Base-by-base conservation (phyloP, 2,888 invertebrate species). In the Aplocera efformata region DNA sequence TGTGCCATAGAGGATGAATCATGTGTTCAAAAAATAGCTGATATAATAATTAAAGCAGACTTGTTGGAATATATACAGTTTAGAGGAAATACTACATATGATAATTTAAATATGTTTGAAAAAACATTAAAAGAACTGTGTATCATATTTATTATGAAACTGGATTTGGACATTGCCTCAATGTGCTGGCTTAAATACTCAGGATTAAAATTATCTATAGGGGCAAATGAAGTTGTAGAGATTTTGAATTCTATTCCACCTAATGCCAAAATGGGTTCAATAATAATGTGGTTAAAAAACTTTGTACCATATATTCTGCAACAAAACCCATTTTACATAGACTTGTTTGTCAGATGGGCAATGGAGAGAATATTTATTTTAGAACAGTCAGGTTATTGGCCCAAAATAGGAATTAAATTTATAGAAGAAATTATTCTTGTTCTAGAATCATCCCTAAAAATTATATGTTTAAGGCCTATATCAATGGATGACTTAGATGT, bases 331-430 rank as follows among this genome's bases (percentile, higher is more conserved):
- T 88, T 79, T 63, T 69, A 73, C 53, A 73, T 85, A 40, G 88
- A 89, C 56, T 53, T 84, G 45, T 79, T 88, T 67, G 85, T 86
- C 1, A 79, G 79, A 54, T 89, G 89, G 89, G 78, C 83, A 7
- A 79, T 78, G 52, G 81, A 85, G 49, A 79, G 85, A 52, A 73
- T 88, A 49, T 82, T 88, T 56, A 60, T 67, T 24, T 63, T 89
- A 26, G 89, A 89, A 58, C 74, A 81, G 43, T 85, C 88, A 21
- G 56, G 67, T 39, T 86, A 86, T 60, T 89, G 89, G 89, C 89
- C 89, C 13, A 88, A 89, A 71, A 84, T 89, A 49, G 89, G 88
- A 1, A 59, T 83, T 5, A 88, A 83, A 58, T 86, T 84, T 53
- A 72, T 83, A 51, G 79, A 81, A 52, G 79, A 83, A 55, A 68